Conservation (phyloP, 2,113 vertebrate species). For the Grammomys dolichurus region DNA sequence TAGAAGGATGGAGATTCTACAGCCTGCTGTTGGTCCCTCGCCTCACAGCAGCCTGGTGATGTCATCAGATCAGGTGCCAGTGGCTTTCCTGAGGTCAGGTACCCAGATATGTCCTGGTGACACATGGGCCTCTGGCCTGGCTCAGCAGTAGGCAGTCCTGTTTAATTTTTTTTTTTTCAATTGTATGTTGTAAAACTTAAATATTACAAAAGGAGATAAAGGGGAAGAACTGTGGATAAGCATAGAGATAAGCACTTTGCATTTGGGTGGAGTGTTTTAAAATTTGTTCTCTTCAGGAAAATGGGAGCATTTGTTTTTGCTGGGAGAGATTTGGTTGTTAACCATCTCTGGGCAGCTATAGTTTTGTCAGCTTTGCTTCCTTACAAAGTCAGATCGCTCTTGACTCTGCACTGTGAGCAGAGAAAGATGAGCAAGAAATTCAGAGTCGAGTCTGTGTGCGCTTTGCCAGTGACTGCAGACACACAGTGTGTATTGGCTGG, state of each 20-base stretch:
- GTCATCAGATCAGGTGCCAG: not conserved
- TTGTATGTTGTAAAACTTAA: slow-evolving; percentile 1
- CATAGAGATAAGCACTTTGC: not conserved
- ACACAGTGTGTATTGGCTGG: too few relatives aligned
- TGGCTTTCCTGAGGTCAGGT: not conserved
- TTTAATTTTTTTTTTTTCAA: slow-evolving; percentile 48
- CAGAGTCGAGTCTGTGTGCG: not conserved
- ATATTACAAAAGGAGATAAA: slow-evolving; percentile 5
- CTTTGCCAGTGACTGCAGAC: not conserved
- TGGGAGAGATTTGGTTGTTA: not conserved
- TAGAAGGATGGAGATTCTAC: not conserved
- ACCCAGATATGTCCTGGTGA: not conserved
- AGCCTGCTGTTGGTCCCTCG: not conserved
- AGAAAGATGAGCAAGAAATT: not conserved
- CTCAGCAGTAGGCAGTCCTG: not conserved
- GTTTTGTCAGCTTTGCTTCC: slow-evolving; percentile 25
- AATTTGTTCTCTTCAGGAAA: not conserved
- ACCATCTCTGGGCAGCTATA: not conserved
- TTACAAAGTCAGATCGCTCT: slow-evolving; percentile 16
- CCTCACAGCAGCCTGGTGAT: not conserved
- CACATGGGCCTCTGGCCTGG: not conserved
- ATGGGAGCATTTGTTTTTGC: slow-evolving; percentile 37
- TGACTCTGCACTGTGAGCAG: not conserved
- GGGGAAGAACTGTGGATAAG: not conserved
- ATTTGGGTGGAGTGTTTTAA: slow-evolving; percentile 33